Evolutionary conservation across 2,113 vertebrate genomes (phyloP), one percentile per base, ranked within the genome.

Genomic region (Pelusios castaneus): DNA sequence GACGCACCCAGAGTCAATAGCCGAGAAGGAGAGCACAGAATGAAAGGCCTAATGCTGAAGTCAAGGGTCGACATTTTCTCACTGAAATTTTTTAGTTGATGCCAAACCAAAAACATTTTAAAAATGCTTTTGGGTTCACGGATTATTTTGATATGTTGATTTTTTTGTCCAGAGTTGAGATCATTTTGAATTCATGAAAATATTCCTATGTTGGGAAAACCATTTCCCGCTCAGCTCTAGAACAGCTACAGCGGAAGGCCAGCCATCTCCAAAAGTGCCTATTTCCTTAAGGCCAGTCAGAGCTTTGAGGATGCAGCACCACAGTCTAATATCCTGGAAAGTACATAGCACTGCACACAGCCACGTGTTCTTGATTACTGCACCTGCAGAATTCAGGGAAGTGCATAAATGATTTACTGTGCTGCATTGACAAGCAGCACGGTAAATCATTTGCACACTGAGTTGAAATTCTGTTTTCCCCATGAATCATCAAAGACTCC

Each of bases 381-480:
- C 58, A 49, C 31, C 43, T 84, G 38, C 78, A 12, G 31, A 78
- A 60, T 67, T 29, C 70, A 52, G 31, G 22, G 41, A 58, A 88
- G 11, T 47, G 31, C 47, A 25, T 11, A 2, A 63, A 4, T 29
- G 81, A 79, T 79, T 85, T 49, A 51, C 31, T 54, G 22, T 0
- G 1, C 45, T 45, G 78, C 52, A 0, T 0, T 29, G 73, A 22
- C 41, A 4, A 8, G 29, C 7, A 41, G 21, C 21, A 21, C 10
- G 56, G 14, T 75, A 82, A 91, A 34, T 63, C 34, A 29, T 16
- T 86, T 85, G 38, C 54, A 29, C 41, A 10, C 2, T 17, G 34
- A 17, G 22, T 6, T 43, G 27, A 82, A 75, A n/a, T 45, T 41
- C 51, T 80, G 6, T 56, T 95, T 76, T 75, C 47, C 7, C 11